Conservation (phyloP, 2,888 invertebrate species). For the Elegia similella region DNA sequence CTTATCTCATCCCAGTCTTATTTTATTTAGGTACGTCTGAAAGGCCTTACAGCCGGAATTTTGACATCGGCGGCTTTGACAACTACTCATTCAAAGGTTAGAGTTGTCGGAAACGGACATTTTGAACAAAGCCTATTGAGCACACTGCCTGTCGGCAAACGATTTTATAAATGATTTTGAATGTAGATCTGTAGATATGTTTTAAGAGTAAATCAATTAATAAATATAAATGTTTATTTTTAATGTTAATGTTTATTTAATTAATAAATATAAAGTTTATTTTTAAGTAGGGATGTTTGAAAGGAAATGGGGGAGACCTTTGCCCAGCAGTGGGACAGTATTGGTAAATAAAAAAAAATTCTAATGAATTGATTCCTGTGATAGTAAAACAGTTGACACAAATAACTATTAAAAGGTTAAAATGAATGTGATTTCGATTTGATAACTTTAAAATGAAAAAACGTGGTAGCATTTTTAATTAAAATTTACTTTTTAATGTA, state of each 20-base stretch:
- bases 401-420: too few relatives aligned
- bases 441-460: not conserved
- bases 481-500: too few relatives aligned
- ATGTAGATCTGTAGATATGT: slow-evolving; percentile 1
- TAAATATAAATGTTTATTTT: too few relatives aligned
- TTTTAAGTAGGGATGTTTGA: too few relatives aligned
- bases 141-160: slow-evolving; percentile 60
- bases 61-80: slow-evolving; percentile 71
- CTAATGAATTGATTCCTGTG: too few relatives aligned
- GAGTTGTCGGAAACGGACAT: slow-evolving; percentile 76
- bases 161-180: slow-evolving; percentile 30
- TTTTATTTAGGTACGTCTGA: slow-evolving; percentile 32
- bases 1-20: not conserved
- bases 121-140: slow-evolving; percentile 54
- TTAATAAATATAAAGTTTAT: too few relatives aligned
- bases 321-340: too few relatives aligned
- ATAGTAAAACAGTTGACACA: too few relatives aligned
- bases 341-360: too few relatives aligned
- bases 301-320: too few relatives aligned
- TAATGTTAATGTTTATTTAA: too few relatives aligned
- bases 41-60: slow-evolving; percentile 39
- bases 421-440: not conserved
- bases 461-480: too few relatives aligned
- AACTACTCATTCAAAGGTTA: slow-evolving; percentile 58
- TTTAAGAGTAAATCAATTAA: slow-evolving; percentile 4